phyloP scores from a whole-genome alignment of 1,140 invertebrate genomes.

The Diabrotica virgifera region DNA sequence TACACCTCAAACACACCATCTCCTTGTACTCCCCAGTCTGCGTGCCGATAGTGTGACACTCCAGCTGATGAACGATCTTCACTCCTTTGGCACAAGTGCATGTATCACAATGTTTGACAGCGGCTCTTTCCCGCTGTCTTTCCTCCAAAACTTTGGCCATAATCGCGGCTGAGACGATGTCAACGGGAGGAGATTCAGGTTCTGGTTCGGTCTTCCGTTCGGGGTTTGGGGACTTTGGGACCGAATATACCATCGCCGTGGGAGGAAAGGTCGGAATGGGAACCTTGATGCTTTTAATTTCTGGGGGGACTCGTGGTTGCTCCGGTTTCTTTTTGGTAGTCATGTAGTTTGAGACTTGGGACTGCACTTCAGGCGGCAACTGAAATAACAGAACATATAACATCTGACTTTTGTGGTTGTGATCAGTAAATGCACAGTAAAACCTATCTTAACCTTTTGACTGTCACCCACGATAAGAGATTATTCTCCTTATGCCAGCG shows the following conservation, averaged over 20 bases:
- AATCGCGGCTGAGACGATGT: conserved; percentile 86
- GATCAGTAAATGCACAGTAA: no score
- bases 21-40: conserved; percentile 58
- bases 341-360: conserved; percentile 78
- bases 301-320: conserved; percentile 50
- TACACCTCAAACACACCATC: conserved; percentile 58
- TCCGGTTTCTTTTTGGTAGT: conserved; percentile 64
- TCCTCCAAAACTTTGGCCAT: conserved; percentile 93
- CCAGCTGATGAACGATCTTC: conserved; percentile 58
- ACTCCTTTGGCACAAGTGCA: conserved; percentile 68
- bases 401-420: no score
- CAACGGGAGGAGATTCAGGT: conserved; percentile 52
- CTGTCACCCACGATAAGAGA: no score
- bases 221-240: conserved; percentile 52
- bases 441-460: no score
- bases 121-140: conserved; percentile 65
- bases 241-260: conserved; percentile 84
- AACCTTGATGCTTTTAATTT: conserved; percentile 71
- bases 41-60: conserved; percentile 58
- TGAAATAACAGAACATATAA: conserved; percentile 44
- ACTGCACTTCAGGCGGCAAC: conserved; percentile 87
- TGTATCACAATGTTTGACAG: conserved; percentile 76
- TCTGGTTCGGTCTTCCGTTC: conserved; percentile 43
- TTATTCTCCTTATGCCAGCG: no score
- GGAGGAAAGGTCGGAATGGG: conserved; percentile 83